Percentiles rank a stretch among this genome's conserved stretches.
phyloP scores from a whole-genome alignment of 2,113 vertebrate genomes.

The Alethe castanea region DNA sequence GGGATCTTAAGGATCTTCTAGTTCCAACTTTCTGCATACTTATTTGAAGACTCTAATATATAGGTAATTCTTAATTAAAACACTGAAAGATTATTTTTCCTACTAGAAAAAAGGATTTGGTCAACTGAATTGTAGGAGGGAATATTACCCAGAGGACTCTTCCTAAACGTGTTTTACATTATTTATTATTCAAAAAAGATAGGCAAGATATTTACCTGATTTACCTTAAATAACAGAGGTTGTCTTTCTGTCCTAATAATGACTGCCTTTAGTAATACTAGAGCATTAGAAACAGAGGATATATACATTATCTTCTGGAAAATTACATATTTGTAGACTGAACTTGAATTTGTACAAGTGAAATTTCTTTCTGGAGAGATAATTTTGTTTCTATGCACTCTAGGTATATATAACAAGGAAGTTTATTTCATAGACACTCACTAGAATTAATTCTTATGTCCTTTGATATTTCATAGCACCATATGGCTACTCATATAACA shows the following conservation, averaged over 20 bases:
- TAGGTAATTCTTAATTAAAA: background rate
- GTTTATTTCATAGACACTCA: background rate
- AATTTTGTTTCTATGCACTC: background rate
- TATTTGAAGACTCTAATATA: background rate
- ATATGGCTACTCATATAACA: background rate
- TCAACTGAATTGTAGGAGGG: background rate
- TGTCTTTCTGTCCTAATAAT: background rate
- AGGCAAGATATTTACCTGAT: background rate
- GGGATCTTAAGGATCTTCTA: background rate
- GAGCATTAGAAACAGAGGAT: background rate
- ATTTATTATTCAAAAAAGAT: background rate
- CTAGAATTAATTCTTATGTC: background rate
- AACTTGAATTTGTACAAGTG: background rate
- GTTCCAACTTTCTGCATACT: background rate
- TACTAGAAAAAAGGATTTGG: background rate
- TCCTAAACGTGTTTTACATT: background rate
- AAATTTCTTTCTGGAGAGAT: background rate
- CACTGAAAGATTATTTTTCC: background rate
- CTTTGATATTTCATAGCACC: background rate
- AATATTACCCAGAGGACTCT: background rate
- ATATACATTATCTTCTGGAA: background rate
- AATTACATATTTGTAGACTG: background rate
- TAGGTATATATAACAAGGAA: background rate
- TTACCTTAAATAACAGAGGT: background rate
- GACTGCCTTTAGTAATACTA: background rate